Percentiles rank a stretch among this genome's conserved stretches.
Conservation (phyloP, 1,140 invertebrate species). For the Formica exsecta region DNA sequence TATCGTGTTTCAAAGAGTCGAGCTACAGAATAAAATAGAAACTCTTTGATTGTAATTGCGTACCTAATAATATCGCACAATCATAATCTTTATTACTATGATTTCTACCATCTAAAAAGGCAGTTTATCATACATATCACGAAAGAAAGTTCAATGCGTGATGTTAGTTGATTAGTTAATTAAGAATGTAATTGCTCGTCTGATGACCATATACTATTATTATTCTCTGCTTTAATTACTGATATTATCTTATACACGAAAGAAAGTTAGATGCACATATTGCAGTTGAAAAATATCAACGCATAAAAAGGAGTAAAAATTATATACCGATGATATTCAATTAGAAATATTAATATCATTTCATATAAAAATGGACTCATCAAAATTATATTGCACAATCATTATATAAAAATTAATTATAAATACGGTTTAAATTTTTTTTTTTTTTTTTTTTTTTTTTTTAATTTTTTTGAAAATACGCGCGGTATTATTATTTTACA, state of each 20-base stretch:
- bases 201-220: neutral
- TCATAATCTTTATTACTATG: neutral
- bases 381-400: neutral
- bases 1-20: conserved; percentile 12
- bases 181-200: conserved; percentile 26
- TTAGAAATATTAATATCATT: neutral
- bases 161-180: neutral
- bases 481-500: conserved; percentile 4
- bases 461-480: neutral
- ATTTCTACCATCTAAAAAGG: conserved; percentile 23
- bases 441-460: neutral
- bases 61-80: conserved; percentile 2
- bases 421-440: neutral
- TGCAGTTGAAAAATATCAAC: neutral
- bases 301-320: neutral
- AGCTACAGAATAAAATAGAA: neutral
- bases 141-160: conserved; percentile 38
- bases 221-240: neutral
- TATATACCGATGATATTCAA: neutral
- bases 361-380: neutral
- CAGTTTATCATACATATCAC: neutral
- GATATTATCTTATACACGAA: neutral
- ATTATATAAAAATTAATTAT: conserved; percentile 6
- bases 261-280: neutral
- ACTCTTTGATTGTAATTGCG: conserved; percentile 2